Evolutionary conservation across 2,888 invertebrate species (phyloP), one percentile per base, ranked within the genome.

Genomic region (Cabera pusaria): DNA sequence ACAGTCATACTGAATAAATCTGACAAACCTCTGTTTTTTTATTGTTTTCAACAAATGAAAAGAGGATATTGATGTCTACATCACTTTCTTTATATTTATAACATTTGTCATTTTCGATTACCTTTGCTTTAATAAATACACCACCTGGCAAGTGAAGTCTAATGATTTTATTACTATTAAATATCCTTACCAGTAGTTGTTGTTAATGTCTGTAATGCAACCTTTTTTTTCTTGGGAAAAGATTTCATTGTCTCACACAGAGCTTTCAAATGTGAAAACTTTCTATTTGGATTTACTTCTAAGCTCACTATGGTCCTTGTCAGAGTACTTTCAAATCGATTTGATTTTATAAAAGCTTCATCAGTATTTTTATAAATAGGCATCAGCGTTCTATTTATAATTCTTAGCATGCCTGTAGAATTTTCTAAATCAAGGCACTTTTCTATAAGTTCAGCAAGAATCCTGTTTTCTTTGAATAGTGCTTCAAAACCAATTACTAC

Each of bases 261-360:
- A 2, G 56, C 46, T 48, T 70, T 74, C 0, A 85, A 41, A 38
- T 73, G 70, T 1, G 64, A 51, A 54, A 68, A 83, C 44, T 74
- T 83, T 7, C 49, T 52, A 3, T 38, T 3, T 0, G 82, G 81
- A 32, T 70, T 55, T 3, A 17, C 32, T 9, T 63, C 51, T 9
- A 85, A 27, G 0, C 47, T 33, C 5, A 17, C 37, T 3, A 64
- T 27, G 0, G 59, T 62, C 7, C 39, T 60, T 2, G 45, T 49
- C 8, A 84, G 20, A 2, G 68, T 7, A 11, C 38, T 58, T 19
- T 62, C 41, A 35, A 74, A 71, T 9, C 32, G 20, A 5, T 45
- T 7, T 0, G 78, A 73, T 14, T 55, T 45, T 34, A 62, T 76
- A 27, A 64, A 76, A 1, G 28, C 21, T n/a, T 48, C 28, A 18